These are phyloP conservation scores for Phylloscopus collybita DNA, from an alignment of 2,797 vertebrate species.

Conservation along the genomic window DNA sequence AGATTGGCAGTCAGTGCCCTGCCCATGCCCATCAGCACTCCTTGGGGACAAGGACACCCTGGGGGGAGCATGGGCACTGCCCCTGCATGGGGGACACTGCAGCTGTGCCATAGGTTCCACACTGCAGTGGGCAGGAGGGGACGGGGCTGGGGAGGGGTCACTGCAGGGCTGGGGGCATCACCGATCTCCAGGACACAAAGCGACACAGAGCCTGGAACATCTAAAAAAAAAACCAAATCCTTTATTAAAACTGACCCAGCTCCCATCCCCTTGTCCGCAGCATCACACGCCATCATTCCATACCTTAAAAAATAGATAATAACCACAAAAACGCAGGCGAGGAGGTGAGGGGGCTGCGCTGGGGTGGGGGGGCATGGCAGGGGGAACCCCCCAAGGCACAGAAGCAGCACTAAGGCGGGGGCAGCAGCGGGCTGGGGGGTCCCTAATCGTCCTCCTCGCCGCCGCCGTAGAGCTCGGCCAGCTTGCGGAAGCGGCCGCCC, in stretches of 20 bases:
- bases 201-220: background rate
- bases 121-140: background rate
- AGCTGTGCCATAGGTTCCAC: background rate
- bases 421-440: background rate
- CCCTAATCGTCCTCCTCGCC: slow-evolving; percentile 79
- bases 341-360: background rate
- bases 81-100: background rate
- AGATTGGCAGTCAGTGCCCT: background rate
- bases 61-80: background rate
- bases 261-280: background rate
- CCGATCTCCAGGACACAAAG: background rate
- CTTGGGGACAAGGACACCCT: background rate
- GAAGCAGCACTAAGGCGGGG: background rate
- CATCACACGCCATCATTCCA: slow-evolving; percentile 6
- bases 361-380: background rate
- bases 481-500: slow-evolving; percentile 92
- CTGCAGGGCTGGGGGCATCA: background rate
- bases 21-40: background rate
- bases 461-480: slow-evolving; percentile 91
- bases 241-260: slow-evolving; percentile 42
- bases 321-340: background rate
- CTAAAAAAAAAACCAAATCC: slow-evolving; percentile 35
- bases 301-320: background rate
- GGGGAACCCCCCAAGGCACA: slow-evolving; percentile 40
- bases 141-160: background rate